Evolutionary conservation across 1,140 invertebrate genomes (phyloP).

Genomic region (Leptinotarsa lineolata): DNA sequence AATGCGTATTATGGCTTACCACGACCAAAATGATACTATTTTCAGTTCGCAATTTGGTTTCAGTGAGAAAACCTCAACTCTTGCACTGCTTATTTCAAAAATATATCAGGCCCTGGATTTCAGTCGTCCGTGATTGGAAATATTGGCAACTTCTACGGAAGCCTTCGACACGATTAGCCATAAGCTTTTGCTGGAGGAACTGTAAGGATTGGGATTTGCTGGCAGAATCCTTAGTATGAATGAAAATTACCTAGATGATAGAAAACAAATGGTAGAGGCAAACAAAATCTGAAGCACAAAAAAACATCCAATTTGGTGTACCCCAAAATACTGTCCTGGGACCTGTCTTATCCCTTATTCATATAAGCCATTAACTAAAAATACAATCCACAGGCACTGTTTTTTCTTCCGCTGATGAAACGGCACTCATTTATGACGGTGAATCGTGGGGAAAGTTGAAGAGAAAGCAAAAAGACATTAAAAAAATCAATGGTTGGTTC

Average conservation of each 20-base stretch:
- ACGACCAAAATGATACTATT: no score
- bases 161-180: slow-evolving; percentile 5
- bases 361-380: no score
- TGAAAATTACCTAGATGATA: slow-evolving; percentile 8
- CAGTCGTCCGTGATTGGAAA: neutral
- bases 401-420: no score
- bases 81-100: neutral
- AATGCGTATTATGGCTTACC: no score
- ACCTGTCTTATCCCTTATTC: slow-evolving; percentile 11
- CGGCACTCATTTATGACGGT: no score
- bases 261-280: slow-evolving; percentile 15
- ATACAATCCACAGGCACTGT: no score
- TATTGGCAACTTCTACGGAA: neutral
- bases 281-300: neutral
- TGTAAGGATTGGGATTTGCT: neutral
- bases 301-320: slow-evolving; percentile 4
- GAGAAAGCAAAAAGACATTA: no score
- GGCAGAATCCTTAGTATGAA: slow-evolving; percentile 3
- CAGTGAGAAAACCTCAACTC: neutral
- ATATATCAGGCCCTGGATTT: neutral
- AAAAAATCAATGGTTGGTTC: neutral
- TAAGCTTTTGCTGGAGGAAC: neutral
- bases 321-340: slow-evolving; percentile 24
- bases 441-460: no score
- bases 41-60: neutral